Percentiles rank a stretch among this genome's conserved stretches.
These are phyloP conservation scores for Aphaenogaster floridana DNA, from an alignment of 1,140 invertebrate genomes.

Conservation along the genomic window DNA sequence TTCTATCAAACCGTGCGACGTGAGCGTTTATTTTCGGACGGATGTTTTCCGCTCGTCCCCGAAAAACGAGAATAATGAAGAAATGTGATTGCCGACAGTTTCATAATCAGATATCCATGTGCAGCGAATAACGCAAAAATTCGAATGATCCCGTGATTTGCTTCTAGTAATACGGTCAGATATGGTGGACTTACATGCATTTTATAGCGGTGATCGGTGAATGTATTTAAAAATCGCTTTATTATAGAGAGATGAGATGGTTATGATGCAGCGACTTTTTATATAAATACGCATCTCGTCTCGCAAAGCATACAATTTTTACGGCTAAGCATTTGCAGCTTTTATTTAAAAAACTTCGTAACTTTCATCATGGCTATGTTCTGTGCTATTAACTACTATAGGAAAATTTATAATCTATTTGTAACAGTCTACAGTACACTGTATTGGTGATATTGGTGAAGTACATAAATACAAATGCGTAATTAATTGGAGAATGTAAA, in stretches of 20 bases:
- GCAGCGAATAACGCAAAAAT: slow-evolving; percentile 34
- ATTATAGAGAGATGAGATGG: neutral
- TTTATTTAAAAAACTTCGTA: slow-evolving; percentile 4
- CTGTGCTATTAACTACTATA: neutral
- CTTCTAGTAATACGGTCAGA: neutral
- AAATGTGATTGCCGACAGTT: slow-evolving; percentile 53
- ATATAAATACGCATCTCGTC: neutral
- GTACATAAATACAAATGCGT: neutral
- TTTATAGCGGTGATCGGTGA: neutral
- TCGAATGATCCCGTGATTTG: neutral
- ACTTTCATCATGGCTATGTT: neutral
- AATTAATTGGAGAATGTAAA: slow-evolving; percentile 25
- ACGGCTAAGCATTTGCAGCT: neutral
- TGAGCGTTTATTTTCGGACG: slow-evolving; percentile 57
- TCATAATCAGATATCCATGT: slow-evolving; percentile 39
- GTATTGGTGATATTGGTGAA: neutral
- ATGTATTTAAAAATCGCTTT: slow-evolving; percentile 25
- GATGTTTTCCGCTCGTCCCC: slow-evolving; percentile 3
- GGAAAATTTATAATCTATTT: neutral
- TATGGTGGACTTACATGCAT: neutral
- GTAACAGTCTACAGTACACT: neutral
- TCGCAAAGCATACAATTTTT: neutral
- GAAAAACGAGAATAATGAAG: slow-evolving; percentile 55
- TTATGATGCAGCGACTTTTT: neutral
- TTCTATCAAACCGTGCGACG: slow-evolving; percentile 53